Base-by-base conservation (phyloP, 2,113 vertebrate species). In the Pionites leucogaster region DNA sequence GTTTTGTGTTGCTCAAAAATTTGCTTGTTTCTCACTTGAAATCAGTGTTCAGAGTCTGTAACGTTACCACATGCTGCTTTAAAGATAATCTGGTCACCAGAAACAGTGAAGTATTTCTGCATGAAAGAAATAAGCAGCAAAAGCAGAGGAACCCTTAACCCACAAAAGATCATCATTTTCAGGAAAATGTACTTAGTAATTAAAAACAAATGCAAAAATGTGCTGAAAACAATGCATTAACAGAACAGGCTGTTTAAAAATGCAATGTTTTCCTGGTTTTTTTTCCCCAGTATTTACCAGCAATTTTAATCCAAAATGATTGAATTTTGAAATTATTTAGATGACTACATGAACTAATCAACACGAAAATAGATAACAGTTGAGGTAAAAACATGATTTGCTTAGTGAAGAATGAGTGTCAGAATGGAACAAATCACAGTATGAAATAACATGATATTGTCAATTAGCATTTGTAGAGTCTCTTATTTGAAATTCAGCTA, bases 11-110 rank as follows among this genome's bases (percentile, higher is more conserved):
- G 37, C 28, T 83, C 47, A 77, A 86, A 93, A 80, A 13, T 39
- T 59, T 83, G 2, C 85, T 77, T 64, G 39, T 49, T 82, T 84
- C 82, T 82, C 47, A 13, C 49, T 88, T 55, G 57, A 85, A 87
- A 62, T 46, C 76, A 52, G 17, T 5, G 3, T 52, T 84, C 86
- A 41, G 79, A 75, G 27, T 39, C n/a, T 86, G 50, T 41, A 86
- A 20, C 2, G 4, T 64, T 83, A 75, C 80, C 80, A 88, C 47
- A 72, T 78, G 82, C 62, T 91, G 77, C 63, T 92, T 39, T 78
- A 92, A 84, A 90, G 92, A 84, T 27, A 82, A 95, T 84, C 88
- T 93, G 90, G 90, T 52, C 78, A 57, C 93, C 92, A 95, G 96
- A 94, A 94, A 65, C 57, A 92, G 46, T 37, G 57, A 92, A 69